These are phyloP conservation scores for Capromys pilorides DNA, from an alignment of 2,797 vertebrate species.

Conservation along the genomic window DNA sequence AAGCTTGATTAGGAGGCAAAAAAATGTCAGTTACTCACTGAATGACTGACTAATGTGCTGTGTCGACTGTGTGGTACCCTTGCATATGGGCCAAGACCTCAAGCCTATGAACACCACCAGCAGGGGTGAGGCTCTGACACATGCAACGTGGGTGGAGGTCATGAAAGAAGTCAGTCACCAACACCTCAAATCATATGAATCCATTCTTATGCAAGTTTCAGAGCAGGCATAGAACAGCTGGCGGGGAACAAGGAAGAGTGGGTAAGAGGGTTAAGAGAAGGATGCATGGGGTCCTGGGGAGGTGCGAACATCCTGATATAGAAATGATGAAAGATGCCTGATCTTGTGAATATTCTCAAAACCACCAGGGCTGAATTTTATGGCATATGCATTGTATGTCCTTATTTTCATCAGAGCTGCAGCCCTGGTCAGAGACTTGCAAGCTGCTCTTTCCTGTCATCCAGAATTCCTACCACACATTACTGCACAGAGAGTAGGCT, in stretches of 20 bases:
- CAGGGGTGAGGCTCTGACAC: not conserved
- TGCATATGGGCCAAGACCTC: too few relatives aligned
- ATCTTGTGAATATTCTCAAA: accelerated
- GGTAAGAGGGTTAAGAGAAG: accelerated
- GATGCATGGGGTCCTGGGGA: too few relatives aligned
- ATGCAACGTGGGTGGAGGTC: accelerated
- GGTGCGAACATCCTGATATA: accelerated
- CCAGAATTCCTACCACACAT: not conserved
- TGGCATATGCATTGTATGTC: accelerated
- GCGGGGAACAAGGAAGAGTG: not conserved
- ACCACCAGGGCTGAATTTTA: accelerated
- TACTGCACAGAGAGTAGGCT: accelerated
- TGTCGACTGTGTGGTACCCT: accelerated
- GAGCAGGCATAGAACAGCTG: not conserved
- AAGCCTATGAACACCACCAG: not conserved
- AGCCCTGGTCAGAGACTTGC: accelerated
- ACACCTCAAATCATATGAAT: not conserved
- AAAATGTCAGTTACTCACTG: too few relatives aligned
- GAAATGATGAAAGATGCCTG: accelerated
- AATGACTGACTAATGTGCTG: not conserved
- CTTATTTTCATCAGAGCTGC: accelerated
- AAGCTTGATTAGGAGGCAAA: too few relatives aligned
- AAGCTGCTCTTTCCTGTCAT: not conserved
- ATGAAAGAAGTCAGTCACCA: not conserved
- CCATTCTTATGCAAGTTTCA: not conserved